phyloP scores from a whole-genome alignment of 2,888 invertebrate species.

The Notodonta dromedarius region DNA sequence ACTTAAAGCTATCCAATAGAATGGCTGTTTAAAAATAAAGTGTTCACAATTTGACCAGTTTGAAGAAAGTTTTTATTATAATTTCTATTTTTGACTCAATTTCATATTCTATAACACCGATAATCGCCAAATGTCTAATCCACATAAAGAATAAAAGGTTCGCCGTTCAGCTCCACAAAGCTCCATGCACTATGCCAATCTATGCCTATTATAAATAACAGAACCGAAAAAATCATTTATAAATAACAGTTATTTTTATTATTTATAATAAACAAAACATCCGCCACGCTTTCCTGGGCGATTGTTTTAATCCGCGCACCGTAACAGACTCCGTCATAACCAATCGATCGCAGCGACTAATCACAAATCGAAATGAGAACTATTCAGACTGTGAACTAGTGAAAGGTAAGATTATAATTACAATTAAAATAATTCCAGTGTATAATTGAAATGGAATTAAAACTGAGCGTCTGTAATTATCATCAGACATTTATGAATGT shows the following conservation, averaged over 20 bases:
- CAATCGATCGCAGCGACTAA: conserved; percentile 41
- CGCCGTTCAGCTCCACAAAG: no score
- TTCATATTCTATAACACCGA: no score
- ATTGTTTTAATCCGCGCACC: conserved; percentile 33
- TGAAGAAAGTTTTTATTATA: no score
- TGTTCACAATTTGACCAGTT: no score
- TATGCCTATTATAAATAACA: no score
- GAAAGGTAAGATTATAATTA: conserved; percentile 45
- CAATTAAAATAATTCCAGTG: conserved; percentile 9
- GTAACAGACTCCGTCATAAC: conserved; percentile 38
- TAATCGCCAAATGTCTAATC: no score
- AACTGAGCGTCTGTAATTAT: neutral
- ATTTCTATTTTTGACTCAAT: no score
- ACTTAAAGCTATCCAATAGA: no score
- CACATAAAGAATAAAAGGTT: no score
- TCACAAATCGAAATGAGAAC: conserved; percentile 42
- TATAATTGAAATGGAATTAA: neutral
- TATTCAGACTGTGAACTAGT: conserved; percentile 37
- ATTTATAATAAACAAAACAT: neutral
- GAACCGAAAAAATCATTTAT: no score
- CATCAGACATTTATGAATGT: neutral
- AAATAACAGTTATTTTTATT: neutral
- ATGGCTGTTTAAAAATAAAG: no score
- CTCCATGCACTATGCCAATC: no score
- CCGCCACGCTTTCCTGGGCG: conserved; percentile 32